Conservation (phyloP, 1,140 invertebrate species). For the Habropoda laboriosa region DNA sequence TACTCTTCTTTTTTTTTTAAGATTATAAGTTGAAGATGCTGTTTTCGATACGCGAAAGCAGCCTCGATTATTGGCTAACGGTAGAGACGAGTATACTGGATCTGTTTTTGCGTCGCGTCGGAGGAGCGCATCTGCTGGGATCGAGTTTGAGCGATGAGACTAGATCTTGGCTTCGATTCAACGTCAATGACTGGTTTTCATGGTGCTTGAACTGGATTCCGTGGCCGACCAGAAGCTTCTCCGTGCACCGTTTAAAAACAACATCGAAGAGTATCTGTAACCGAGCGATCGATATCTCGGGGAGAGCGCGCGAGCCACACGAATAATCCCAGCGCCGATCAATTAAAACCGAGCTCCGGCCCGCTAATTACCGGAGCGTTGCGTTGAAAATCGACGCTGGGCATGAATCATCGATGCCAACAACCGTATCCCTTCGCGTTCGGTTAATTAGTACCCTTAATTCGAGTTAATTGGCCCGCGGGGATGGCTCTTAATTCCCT, state of each 20-base stretch:
- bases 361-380: neutral
- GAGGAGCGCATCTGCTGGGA: constrained; percentile 31
- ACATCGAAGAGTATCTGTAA: too few relatives aligned
- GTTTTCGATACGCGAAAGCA: constrained; percentile 17
- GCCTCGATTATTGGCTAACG: constrained; percentile 47
- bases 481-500: neutral
- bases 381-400: neutral
- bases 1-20: too few relatives aligned
- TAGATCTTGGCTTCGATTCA: constrained; percentile 68
- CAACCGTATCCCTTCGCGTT: neutral
- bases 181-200: constrained; percentile 68
- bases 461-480: constrained; percentile 23
- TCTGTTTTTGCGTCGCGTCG: constrained; percentile 27
- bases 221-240: constrained; percentile 18
- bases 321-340: constrained; percentile 10
- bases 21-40: too few relatives aligned
- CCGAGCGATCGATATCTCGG: neutral
- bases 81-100: constrained; percentile 41
- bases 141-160: constrained; percentile 67
- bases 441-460: constrained; percentile 30
- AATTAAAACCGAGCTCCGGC: constrained; percentile 17
- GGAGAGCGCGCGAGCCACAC: too few relatives aligned
- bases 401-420: constrained; percentile 26
- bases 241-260: too few relatives aligned
- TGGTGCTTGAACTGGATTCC: constrained; percentile 63